Percentiles rank a stretch among this genome's conserved stretches.
Evolutionary conservation across 2,797 vertebrate species (phyloP).

Genomic region (Thalassophryne amazonica): DNA sequence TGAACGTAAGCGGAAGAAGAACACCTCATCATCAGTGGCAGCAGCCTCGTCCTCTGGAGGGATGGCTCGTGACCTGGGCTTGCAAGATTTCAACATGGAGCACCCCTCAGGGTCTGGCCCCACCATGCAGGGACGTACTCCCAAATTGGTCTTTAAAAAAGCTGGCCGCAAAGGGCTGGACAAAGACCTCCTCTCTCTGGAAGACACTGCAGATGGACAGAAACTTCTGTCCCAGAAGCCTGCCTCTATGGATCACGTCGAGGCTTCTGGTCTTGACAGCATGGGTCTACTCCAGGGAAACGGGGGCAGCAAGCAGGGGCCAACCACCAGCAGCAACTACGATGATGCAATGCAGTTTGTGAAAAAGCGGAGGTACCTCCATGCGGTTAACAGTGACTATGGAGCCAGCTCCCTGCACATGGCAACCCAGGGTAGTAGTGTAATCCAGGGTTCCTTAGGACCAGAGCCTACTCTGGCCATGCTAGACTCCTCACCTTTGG

Average conservation of each 20-base stretch:
- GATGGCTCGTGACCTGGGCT: constrained; percentile 77
- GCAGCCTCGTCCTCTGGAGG: constrained; percentile 66
- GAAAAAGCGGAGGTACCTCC: constrained; percentile 97
- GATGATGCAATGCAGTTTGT: constrained; percentile 99
- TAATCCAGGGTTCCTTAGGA: constrained; percentile 94
- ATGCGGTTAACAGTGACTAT: constrained; percentile 90
- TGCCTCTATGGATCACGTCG: constrained; percentile 82
- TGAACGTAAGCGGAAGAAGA: constrained; percentile 90
- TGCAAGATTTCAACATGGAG: constrained; percentile 89
- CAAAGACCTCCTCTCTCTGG: constrained; percentile 87
- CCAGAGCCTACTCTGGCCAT: constrained; percentile 87
- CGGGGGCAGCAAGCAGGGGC: constrained; percentile 83
- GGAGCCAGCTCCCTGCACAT: constrained; percentile 88
- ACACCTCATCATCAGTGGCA: constrained; percentile 47
- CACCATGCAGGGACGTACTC: constrained; percentile 83
- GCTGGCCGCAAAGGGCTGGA: constrained; percentile 86
- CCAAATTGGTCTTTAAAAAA: constrained; percentile 95
- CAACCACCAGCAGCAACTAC: constrained; percentile 91
- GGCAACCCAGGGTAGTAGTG: constrained; percentile 84
- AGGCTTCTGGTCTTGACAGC: constrained; percentile 80
- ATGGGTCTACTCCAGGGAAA: constrained; percentile 88
- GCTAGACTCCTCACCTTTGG: constrained; percentile 91
- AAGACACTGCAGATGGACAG: constrained; percentile 79
- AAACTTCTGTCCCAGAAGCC: constrained; percentile 88
- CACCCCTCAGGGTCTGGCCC: constrained; percentile 78